Evolutionary conservation across 2,888 invertebrate species (phyloP), one percentile per base, ranked within the genome.

Genomic region (Geophilus truncorum): DNA sequence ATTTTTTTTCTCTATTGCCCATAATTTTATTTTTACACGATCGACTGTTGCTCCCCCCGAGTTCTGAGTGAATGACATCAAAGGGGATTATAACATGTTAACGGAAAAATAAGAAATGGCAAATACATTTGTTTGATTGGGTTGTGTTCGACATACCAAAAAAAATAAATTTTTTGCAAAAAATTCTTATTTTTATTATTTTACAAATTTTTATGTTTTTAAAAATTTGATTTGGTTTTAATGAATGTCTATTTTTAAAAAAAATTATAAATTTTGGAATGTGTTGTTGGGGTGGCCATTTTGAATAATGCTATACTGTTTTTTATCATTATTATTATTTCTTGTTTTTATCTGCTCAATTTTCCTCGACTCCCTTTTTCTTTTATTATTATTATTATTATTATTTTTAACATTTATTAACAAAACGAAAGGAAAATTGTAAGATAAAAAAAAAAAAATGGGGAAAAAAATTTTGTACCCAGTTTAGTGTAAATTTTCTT

Each of bases 51-150:
- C 40, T 80, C 80, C 80, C 81, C 82, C 81, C 40, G 79, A 25
- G 82, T 82, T 82, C 82, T 82, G 82, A 77, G 82, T 82, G 82
- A 82, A 81, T 79, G 78, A 79, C 81, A 81, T 81, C 81, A 81
- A 25, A 80, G 80, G 81, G 81, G 81, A 81, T 78, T 23, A 77
- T n/a, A n/a, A n/a, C n/a, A 36, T 77, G 32, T 77, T 77, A 32
- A 77, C 9, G 23, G 1, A 77, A 77, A 77, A 77, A n/a, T 12
- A n/a, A n/a, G 70, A 70, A 70, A 70, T 6, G 70, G 70, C 70
- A 70, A 70, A 70, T 28, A 70, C 70, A 70, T 70, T 70, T 70
- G 70, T 70, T 70, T 70, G 70, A 70, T 25, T 70, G 25, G 23
- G 23, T 70, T 23, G 70, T 70, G 70, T 70, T 70, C 28, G 70